Percentiles rank a stretch among this genome's conserved stretches.
Conservation (phyloP, 37 sponge, comb jelly and placozoan species). For the Mnemiopsis leidyi region DNA sequence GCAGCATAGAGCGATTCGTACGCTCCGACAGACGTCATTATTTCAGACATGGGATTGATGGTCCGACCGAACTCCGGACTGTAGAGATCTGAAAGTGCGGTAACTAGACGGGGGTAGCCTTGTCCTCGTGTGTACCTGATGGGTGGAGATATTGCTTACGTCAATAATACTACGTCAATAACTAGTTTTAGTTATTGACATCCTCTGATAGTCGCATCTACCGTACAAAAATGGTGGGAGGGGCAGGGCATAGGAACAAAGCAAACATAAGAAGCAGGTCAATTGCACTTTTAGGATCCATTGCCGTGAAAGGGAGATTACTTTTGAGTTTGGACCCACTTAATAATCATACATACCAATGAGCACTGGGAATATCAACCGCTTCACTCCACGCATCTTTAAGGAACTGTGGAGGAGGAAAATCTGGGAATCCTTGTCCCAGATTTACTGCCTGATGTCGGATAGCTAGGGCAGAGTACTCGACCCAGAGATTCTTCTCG, state of each 20-base stretch:
- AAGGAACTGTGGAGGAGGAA: conserved; percentile 79
- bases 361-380: conserved; percentile 40
- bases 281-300: too few relatives aligned
- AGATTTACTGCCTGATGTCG: conserved; percentile 82
- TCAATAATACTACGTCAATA: too few relatives aligned
- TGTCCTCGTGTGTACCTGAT: conserved; percentile 65
- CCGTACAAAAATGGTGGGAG: too few relatives aligned
- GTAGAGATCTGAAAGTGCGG: conserved; percentile 83
- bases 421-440: conserved; percentile 95
- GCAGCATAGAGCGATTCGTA: conserved; percentile 76
- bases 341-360: conserved; percentile 17
- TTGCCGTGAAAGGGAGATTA: too few relatives aligned
- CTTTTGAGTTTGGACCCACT: too few relatives aligned
- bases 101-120: conserved; percentile 90
- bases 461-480: conserved; percentile 81
- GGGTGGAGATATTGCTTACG: too few relatives aligned
- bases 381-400: conserved; percentile 78
- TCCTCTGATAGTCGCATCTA: too few relatives aligned
- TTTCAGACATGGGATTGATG: conserved; percentile 85
- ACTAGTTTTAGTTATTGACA: too few relatives aligned
- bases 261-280: too few relatives aligned
- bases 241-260: too few relatives aligned
- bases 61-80: conserved; percentile 69
- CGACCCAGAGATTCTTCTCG: conserved; percentile 77
- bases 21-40: conserved; percentile 78